These are phyloP conservation scores for Xiphorhynchus erythropygius DNA, from an alignment of 2,797 vertebrate species.

Conservation along the genomic window DNA sequence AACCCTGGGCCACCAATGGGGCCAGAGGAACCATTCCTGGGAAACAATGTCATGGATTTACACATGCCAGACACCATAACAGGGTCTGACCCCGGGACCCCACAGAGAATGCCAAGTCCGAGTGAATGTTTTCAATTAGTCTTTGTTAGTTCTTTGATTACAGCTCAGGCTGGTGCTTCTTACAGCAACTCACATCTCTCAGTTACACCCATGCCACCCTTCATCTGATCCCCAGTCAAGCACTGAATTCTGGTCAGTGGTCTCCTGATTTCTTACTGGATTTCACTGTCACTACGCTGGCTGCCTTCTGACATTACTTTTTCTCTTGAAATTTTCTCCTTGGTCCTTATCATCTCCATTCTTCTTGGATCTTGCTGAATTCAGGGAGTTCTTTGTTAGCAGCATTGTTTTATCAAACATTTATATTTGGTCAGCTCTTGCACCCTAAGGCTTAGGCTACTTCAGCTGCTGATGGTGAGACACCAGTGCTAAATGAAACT, in stretches of 20 bases:
- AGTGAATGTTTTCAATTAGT: neutral
- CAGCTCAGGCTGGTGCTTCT: neutral
- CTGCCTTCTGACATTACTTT: neutral
- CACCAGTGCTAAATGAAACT: neutral
- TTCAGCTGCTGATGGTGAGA: neutral
- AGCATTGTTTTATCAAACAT: neutral
- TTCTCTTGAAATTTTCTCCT: neutral
- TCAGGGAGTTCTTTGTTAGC: neutral
- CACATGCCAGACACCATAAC: fast-evolving
- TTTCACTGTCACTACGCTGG: neutral
- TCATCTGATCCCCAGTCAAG: neutral
- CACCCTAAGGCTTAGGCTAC: neutral
- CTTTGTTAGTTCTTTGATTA: neutral
- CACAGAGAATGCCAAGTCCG: neutral
- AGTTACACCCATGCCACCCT: neutral
- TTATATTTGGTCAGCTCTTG: neutral
- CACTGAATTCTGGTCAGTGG: neutral
- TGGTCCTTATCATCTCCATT: neutral
- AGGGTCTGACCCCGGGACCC: neutral
- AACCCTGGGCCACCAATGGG: neutral
- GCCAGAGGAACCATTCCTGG: neutral
- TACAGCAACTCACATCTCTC: neutral
- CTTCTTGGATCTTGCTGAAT: neutral
- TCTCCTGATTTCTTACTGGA: neutral
- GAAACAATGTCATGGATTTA: neutral